phyloP scores from a whole-genome alignment of 2,113 vertebrate genomes.

The Tyto alba region DNA sequence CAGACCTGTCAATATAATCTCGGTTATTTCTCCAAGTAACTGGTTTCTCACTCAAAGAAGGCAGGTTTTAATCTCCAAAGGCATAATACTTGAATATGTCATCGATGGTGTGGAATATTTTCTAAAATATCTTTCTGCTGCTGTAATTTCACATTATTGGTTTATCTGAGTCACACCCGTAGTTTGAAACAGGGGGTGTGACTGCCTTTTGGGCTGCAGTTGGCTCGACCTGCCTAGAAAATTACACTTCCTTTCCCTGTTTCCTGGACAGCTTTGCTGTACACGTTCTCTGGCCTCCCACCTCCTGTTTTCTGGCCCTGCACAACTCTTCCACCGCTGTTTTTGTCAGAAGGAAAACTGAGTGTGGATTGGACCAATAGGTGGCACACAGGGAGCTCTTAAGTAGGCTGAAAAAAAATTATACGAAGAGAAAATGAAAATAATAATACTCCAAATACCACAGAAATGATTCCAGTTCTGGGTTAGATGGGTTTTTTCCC shows the following conservation, averaged over 20 bases:
- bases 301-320: not conserved
- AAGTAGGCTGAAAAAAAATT: not conserved
- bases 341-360: not conserved
- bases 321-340: not conserved
- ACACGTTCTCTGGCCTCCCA: not conserved
- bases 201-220: not conserved
- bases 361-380: not conserved
- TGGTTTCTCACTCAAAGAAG: slow-evolving; percentile 47
- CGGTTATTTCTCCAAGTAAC: slow-evolving; percentile 34
- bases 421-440: slow-evolving; percentile 1
- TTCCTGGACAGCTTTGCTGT: not conserved
- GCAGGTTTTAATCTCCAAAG: slow-evolving; percentile 57
- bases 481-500: not conserved
- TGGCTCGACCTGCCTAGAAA: not conserved
- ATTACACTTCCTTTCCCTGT: slow-evolving; percentile 1
- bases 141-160: slow-evolving; percentile 11
- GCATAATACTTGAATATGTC: slow-evolving; percentile 10
- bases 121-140: slow-evolving; percentile 39
- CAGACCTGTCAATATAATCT: slow-evolving; percentile 63
- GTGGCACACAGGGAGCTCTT: slow-evolving; percentile 34
- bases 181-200: not conserved
- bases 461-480: not conserved
- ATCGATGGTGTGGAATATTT: slow-evolving; percentile 31
- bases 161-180: slow-evolving; percentile 11
- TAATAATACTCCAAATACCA: not conserved